These are phyloP conservation scores for Gymnopithys bicolor DNA, from an alignment of 2,797 vertebrate species.

Conservation along the genomic window DNA sequence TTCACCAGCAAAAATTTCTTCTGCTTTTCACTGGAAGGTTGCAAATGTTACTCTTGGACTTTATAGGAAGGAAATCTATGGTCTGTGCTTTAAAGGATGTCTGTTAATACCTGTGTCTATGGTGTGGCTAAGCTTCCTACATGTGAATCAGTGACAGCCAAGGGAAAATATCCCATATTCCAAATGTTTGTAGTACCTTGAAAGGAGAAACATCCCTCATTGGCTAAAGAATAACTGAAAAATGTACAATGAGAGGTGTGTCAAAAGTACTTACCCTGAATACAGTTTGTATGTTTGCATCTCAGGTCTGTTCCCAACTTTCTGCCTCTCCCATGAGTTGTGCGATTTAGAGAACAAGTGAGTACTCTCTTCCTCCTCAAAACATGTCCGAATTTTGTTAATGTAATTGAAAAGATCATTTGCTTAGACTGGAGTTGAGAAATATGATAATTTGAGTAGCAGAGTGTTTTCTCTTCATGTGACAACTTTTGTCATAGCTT, in stretches of 20 bases:
- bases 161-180: neutral
- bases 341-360: neutral
- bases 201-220: neutral
- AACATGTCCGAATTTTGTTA: neutral
- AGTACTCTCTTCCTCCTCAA: neutral
- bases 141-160: neutral
- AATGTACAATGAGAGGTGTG: neutral
- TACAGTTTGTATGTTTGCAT: neutral
- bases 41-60: neutral
- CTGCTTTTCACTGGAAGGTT: neutral
- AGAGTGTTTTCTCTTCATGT: neutral
- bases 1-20: neutral
- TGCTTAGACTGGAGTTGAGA: neutral
- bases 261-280: neutral
- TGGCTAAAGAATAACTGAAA: neutral
- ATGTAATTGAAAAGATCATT: neutral
- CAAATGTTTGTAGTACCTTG: neutral
- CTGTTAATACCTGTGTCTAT: neutral
- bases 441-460: neutral
- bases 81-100: neutral
- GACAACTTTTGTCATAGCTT: neutral
- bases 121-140: neutral
- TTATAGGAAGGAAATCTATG: neutral
- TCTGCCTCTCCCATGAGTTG: neutral
- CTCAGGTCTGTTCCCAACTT: neutral